Base-by-base conservation (phyloP, 2,888 invertebrate species). In the Drosophila paucipuncta region DNA sequence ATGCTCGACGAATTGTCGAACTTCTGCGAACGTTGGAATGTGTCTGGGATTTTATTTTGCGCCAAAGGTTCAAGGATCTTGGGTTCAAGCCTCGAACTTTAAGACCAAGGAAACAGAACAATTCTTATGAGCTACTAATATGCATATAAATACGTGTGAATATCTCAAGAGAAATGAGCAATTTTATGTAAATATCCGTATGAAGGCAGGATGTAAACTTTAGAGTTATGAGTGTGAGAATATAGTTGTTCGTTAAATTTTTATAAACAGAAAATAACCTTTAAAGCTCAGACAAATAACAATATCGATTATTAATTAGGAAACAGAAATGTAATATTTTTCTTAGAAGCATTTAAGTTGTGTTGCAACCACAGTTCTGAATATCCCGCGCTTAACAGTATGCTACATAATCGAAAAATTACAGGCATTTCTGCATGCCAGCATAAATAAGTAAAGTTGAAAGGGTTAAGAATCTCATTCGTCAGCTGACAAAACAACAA, bases 401-500 rank as follows among this genome's bases (percentile, higher is more conserved):
- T 63, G 65, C 74, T 43, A 68, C 37, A 58, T 18, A 16, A 62
- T 28, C 43, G 25, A 22, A 28, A 9, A 10, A 54, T 58, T 18
- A 62, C 35, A 55, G 55, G 54, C 61, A 76, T 87, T 72, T 72
- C 16, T 61, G 58, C 30, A 30, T 55, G 57, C 54, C 58, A 64
- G 66, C 68, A 70, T 68, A 73, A 72, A 69, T 67, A 68, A 49
- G 33, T 28, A 28, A 59, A 57, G 43, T 43, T 54, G 47, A 66
- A 76, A 59, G 80, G 73, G 78, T 70, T 76, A 75, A 75, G 72
- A 59, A 87, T 78, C 77, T 63, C 81, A 85, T 88, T 79, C 77
- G 70, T 85, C 76, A 75, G 57, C 67, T 59, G 69, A 54, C 67
- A 74, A 73, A 66, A 76, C 68, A 72, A 64, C 53, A 70, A 73